These are phyloP conservation scores for Bungarus multicinctus DNA, from an alignment of 2,113 vertebrate genomes.

Conservation along the genomic window DNA sequence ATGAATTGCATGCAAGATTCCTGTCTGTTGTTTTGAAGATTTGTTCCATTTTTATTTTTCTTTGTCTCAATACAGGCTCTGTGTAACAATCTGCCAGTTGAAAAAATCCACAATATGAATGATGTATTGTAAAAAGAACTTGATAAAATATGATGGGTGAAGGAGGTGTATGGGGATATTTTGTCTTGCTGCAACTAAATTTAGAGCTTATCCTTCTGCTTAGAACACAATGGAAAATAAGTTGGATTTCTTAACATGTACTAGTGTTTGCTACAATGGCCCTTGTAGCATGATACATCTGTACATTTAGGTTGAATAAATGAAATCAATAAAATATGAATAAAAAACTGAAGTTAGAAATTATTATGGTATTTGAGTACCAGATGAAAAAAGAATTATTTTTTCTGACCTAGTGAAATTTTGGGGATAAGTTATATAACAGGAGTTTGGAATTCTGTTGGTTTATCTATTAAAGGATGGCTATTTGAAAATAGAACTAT, in stretches of 20 bases:
- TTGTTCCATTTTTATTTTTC: conserved; percentile 23
- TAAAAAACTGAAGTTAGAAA: not conserved
- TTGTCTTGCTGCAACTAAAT: not conserved
- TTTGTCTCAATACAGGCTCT: conserved; percentile 22
- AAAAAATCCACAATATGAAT: not conserved
- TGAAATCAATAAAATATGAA: not conserved
- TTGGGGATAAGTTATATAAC: not conserved
- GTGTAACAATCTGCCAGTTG: conserved; percentile 41
- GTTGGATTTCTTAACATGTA: not conserved
- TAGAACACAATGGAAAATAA: not conserved
- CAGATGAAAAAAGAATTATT: not conserved
- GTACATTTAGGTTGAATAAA: not conserved
- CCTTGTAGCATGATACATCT: not conserved
- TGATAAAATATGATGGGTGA: not conserved
- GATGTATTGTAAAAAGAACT: not conserved
- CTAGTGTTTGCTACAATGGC: not conserved
- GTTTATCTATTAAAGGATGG: not conserved
- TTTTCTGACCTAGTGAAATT: not conserved
- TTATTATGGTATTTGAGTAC: not conserved
- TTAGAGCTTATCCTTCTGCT: not conserved
- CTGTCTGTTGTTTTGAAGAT: conserved; percentile 47
- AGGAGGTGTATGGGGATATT: not conserved
- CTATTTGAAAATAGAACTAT: not conserved
- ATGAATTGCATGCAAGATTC: conserved; percentile 60
- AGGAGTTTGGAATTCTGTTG: not conserved